Evolutionary conservation across 2,113 vertebrate genomes (phyloP), one percentile per base, ranked within the genome.

Genomic region (Cyanoliseus patagonus): DNA sequence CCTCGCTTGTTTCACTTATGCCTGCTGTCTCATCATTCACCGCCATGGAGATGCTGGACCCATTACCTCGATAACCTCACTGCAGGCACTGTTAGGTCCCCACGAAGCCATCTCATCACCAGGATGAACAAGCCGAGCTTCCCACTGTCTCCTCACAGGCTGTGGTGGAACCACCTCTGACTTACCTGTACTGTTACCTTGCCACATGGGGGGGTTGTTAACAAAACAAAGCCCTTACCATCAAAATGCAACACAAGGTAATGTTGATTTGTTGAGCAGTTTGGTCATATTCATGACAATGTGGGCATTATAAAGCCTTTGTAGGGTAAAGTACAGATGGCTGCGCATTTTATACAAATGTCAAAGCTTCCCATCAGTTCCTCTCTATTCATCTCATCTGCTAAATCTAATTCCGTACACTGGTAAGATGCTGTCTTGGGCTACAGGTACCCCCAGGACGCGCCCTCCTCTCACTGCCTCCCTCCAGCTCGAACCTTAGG

Each of bases 41-140:
- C 47, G 25, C 17, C 1, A 0, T 44, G 33, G 83, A 84, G 31
- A 55, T 23, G 31, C 53, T 46, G 28, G 47, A 64, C 61, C 25
- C 1, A 0, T 11, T 2, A 1, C 39, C 31, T 49, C 28, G 7
- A 19, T 57, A 83, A 68, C 7, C 13, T 14, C 24, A 11, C 31
- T 13, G 5, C 4, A 35, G 41, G 42, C 28, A 72, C 51, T 68
- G 37, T 1, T 61, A 35, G 59, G n/a, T 39, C 24, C n/a, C 37
- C 10, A 9, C 35, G 39, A 80, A 68, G 73, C 20, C 28, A 59
- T 9, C 12, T 63, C 31, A 63, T 83, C 63, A 80, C 47, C 73
- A 61, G 42, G 66, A 51, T 27, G 51, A 88, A 42, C 0, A 1
- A 61, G 17, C 46, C 1, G 15, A 85, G 52, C 20, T 68, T 7